Conservation (phyloP, 2,888 invertebrate genomes). For the Stenotaenia linearis region DNA sequence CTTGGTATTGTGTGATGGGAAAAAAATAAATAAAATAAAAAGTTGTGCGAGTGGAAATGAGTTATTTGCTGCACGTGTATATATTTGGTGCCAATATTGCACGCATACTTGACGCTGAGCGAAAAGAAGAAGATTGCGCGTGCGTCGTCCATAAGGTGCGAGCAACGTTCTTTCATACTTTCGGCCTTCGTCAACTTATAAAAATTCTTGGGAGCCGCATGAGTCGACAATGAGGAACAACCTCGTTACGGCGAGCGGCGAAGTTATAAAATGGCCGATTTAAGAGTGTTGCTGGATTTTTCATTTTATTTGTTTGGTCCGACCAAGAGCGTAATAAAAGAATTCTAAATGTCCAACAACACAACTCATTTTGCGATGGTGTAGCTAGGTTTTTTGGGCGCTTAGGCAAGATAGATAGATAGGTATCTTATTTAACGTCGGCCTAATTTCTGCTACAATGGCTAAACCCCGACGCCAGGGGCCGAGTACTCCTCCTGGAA, state of each 20-base stretch:
- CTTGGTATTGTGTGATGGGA: background rate
- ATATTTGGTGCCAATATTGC: slow-evolving; percentile 30
- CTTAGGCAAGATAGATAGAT: too few species aligned
- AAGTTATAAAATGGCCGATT: too few species aligned
- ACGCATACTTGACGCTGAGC: background rate
- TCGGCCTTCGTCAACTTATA: background rate
- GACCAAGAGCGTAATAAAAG: too few species aligned
- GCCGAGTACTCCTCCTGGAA: too few species aligned
- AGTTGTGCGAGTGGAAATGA: background rate
- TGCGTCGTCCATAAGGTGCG: background rate
- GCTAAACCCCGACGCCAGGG: too few species aligned
- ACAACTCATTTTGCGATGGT: too few species aligned
- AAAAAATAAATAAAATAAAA: background rate
- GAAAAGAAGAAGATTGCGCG: background rate
- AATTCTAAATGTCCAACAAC: too few species aligned
- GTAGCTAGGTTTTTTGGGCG: too few species aligned
- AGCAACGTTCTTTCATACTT: background rate
- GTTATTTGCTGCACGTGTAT: slow-evolving; percentile 28
- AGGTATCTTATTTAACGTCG: too few species aligned
- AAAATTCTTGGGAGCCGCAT: background rate
- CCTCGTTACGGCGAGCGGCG: background rate
- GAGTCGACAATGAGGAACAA: background rate
- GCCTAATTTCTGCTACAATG: too few species aligned
- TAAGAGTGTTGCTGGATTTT: too few species aligned
- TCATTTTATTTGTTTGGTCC: too few species aligned